phyloP scores from a whole-genome alignment of 2,888 invertebrate genomes.

The Tricholauxania praeusta region DNA sequence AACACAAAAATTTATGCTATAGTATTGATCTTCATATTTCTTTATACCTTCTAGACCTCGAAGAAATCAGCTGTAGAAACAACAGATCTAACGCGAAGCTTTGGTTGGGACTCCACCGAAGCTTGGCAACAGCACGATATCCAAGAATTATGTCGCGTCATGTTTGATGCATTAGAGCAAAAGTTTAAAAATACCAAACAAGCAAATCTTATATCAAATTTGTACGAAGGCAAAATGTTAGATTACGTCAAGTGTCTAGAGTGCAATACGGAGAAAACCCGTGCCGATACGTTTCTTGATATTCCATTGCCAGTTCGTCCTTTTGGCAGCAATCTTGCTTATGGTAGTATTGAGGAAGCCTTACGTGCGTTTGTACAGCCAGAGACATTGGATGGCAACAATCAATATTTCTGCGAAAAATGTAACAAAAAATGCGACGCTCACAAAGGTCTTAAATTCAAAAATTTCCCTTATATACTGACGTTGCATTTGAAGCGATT shows the following conservation, averaged over 20 bases:
- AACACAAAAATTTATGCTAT: not conserved
- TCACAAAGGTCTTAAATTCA: conserved; percentile 89
- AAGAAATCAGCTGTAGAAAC: conserved; percentile 84
- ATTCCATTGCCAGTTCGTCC: conserved; percentile 88
- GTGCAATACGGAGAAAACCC: conserved; percentile 84
- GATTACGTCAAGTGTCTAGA: conserved; percentile 91
- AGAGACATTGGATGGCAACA: conserved; percentile 84
- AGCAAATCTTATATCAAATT: conserved; percentile 82
- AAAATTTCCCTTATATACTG: conserved; percentile 86
- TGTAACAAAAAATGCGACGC: conserved; percentile 90
- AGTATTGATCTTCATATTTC: conserved; percentile 11
- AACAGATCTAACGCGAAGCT: conserved; percentile 86
- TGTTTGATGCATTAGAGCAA: conserved; percentile 90
- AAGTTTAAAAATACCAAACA: conserved; percentile 86
- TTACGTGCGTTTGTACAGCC: conserved; percentile 85
- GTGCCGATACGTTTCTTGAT: conserved; percentile 86
- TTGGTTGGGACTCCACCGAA: conserved; percentile 91
- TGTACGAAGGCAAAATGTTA: conserved; percentile 84
- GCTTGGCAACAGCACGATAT: conserved; percentile 95
- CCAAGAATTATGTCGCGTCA: conserved; percentile 88
- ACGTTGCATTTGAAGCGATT: conserved; percentile 90
- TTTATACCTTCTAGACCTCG: conserved; percentile 73
- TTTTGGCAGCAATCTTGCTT: conserved; percentile 81
- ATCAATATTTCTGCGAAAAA: conserved; percentile 89
- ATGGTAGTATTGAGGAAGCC: conserved; percentile 86